Percentiles rank a stretch among this genome's conserved stretches.
Evolutionary conservation across 2,113 vertebrate species (phyloP).

Genomic region (Pterophyllum scalare): DNA sequence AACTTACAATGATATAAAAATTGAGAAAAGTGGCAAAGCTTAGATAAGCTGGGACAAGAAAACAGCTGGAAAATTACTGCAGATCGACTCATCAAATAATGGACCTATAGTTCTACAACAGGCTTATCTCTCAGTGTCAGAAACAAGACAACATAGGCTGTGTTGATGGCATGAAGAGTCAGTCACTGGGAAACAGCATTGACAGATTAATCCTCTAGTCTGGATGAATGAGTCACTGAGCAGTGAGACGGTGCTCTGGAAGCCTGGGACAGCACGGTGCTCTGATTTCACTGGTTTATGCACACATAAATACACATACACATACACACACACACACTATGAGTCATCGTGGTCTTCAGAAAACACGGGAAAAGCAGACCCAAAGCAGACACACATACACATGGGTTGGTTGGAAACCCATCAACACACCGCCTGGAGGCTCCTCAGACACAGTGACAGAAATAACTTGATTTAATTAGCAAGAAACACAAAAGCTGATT

Average conservation of each 20-base stretch:
- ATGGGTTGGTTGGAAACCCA: constrained; percentile 24
- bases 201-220: constrained; percentile 44
- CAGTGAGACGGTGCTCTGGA: constrained; percentile 60
- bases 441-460: constrained; percentile 28
- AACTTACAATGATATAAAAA: neutral
- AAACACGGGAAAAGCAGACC: constrained; percentile 40
- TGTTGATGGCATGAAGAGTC: constrained; percentile 6
- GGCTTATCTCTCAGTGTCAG: constrained; percentile 12
- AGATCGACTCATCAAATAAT: neutral
- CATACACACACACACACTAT: constrained; percentile 41
- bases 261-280: constrained; percentile 66
- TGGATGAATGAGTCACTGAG: constrained; percentile 66
- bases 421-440: constrained; percentile 15
- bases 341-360: constrained; percentile 57
- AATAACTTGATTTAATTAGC: constrained; percentile 44
- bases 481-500: constrained; percentile 19
- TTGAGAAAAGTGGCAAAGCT: neutral
- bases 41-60: neutral
- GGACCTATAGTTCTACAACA: neutral
- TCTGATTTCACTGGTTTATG: constrained; percentile 51
- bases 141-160: neutral
- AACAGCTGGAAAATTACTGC: neutral
- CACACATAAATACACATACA: constrained; percentile 7
- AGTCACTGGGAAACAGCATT: constrained; percentile 37
- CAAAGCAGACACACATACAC: constrained; percentile 6